Conservation (phyloP, 2,797 vertebrate species). For the Remorina albescens region DNA sequence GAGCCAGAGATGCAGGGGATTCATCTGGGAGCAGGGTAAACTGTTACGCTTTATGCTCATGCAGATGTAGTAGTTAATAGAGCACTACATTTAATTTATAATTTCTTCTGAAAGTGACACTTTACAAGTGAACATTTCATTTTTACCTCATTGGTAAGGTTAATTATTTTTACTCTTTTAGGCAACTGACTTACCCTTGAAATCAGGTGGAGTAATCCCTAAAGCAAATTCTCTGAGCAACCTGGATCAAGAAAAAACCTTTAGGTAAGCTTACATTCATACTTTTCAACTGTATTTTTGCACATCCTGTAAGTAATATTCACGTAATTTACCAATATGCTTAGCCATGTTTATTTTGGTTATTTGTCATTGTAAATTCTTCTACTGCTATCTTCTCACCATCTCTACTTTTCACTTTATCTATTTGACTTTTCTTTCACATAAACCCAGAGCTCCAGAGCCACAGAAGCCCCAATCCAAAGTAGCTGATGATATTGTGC, state of each 20-base stretch:
- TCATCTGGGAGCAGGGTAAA: conserved; percentile 85
- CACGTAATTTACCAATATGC: not conserved
- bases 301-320: conserved; percentile 3
- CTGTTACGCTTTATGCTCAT: not conserved
- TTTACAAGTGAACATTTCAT: not conserved
- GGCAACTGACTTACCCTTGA: conserved; percentile 90
- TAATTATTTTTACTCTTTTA: conserved; percentile 60
- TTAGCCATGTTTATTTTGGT: not conserved
- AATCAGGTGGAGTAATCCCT: conserved; percentile 87
- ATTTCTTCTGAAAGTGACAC: not conserved
- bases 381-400: not conserved
- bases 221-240: conserved; percentile 93
- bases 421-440: not conserved
- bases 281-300: not conserved
- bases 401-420: conserved; percentile 9
- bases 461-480: conserved; percentile 92
- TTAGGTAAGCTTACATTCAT: conserved; percentile 84
- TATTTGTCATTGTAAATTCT: not conserved
- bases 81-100: not conserved
- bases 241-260: conserved; percentile 94
- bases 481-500: conserved; percentile 91
- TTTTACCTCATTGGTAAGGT: conserved; percentile 10
- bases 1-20: conserved; percentile 89
- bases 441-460: conserved; percentile 88
- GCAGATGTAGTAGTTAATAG: not conserved